Evolutionary conservation across 2,888 invertebrate species (phyloP), one percentile per base, ranked within the genome.

Genomic region (Saturnia japonica): DNA sequence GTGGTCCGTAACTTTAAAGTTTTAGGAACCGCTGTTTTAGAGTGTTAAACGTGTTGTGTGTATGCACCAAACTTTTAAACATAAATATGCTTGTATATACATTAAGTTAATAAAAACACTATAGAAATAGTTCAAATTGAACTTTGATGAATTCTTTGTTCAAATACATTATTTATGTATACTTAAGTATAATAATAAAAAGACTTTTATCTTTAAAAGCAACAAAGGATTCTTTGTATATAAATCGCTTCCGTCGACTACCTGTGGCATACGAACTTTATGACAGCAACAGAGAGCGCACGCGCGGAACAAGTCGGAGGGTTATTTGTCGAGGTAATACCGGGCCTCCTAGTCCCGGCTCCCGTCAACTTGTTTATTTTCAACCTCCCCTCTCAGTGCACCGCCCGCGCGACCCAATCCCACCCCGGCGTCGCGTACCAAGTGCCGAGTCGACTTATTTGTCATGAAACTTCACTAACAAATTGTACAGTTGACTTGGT

Each of bases 351-450:
- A n/a, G n/a, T n/a, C n/a, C n/a, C n/a, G n/a, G n/a, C n/a, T n/a
- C 73, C 75, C 75, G 75, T 73, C 72, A 77, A 81, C 78, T 82
- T 84, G 82, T 82, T 84, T 83, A 83, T 84, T 84, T 81, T 79
- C 47, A 43, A 68, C 68, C 57, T 80, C 64, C 62, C n/a, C n/a
- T 2, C 22, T 16, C 57, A 14, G 9, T 19, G n/a, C n/a, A 16
- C 40, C 2, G 1, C 19, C 40, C 3, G 40, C 14, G n/a, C 62
- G 67, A 57, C 71, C 57, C 72, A 70, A 47, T 54, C 68, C 70
- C 67, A 70, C 73, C 69, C 71, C 57, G 68, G 67, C 62, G 64
- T 57, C 72, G 68, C 25, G 22, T 22, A 54, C 25, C 11, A 14
- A 28, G 57, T 62, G 11, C 68, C 25, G 69, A 28, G 54, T 64